Evolutionary conservation across 2,888 invertebrate species (phyloP), one percentile per base, ranked within the genome.

Genomic region (Hydraecia micacea): DNA sequence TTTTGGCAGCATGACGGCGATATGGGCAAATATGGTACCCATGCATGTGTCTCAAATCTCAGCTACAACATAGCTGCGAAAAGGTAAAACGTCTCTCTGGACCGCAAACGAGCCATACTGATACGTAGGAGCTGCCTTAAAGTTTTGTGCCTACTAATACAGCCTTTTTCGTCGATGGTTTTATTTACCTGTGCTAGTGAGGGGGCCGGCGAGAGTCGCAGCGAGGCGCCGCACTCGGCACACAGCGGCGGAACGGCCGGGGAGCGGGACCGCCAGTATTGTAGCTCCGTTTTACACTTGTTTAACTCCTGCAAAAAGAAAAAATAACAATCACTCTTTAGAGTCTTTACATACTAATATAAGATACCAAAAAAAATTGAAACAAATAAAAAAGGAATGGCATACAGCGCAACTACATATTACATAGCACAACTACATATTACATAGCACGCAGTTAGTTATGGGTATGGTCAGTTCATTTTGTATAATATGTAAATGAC

Each of bases 231-330:
- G 92, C 98, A 98, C 87, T 98, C 97, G 58, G 97, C 98, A 91
- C 98, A 98, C 77, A 98, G 97, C 83, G 98, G 97, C 84, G 97
- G 97, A 87, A 97, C 97, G 85, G 98, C 98, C 21, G 98, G 98
- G 83, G 98, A 98, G 89, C 98, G 98, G 65, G 98, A 98, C 79
- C 99, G 98, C 98, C 98, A 99, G 95, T 98, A 99, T 95, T 99
- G 99, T 90, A 99, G 95, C 95, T 99, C 99, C 58, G 99, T 99
- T 96, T 99, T 99, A 95, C 99, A 99, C 94, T 99, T 99, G 95
- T 99, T 99, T 89, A 99, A 96, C 95, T 99, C 99, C 98, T 99
- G 97, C 3, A 92, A 62, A 67, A 58, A 74, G n/a, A 73, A 69
- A 52, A 63, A 60, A 15, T 11, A 21, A 32, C 21, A 71, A 68